phyloP scores from a whole-genome alignment of 2,888 invertebrate genomes.

The Leptopterna dolabrata region DNA sequence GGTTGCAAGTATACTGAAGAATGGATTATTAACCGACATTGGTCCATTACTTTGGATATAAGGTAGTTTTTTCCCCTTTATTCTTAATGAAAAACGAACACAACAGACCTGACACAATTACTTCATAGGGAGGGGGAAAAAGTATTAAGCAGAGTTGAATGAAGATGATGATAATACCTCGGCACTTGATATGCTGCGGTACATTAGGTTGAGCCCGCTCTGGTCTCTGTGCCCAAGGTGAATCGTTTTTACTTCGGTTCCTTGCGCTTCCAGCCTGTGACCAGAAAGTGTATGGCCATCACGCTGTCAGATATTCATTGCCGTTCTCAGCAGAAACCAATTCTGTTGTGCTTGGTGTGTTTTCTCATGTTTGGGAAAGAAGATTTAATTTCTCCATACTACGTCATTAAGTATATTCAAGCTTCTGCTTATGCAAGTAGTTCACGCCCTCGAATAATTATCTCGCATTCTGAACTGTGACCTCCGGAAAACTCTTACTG shows the following conservation, averaged over 20 bases:
- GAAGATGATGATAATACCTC: slow-evolving; percentile 40
- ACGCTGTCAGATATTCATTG: too few relatives aligned
- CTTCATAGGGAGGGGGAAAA: not conserved
- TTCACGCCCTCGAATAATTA: too few relatives aligned
- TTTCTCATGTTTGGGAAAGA: too few relatives aligned
- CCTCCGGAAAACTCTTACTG: too few relatives aligned
- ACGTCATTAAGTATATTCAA: too few relatives aligned
- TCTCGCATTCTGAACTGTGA: too few relatives aligned
- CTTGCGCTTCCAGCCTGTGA: not conserved
- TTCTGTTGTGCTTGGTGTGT: too few relatives aligned
- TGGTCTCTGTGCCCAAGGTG: slow-evolving; percentile 21
- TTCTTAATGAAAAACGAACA: slow-evolving; percentile 5
- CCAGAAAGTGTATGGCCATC: not conserved
- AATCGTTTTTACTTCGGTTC: slow-evolving; percentile 19
- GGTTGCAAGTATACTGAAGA: slow-evolving; percentile 44
- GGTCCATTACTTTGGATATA: slow-evolving; percentile 39
- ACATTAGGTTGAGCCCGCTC: slow-evolving; percentile 36
- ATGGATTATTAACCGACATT: slow-evolving; percentile 35
- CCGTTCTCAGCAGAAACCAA: too few relatives aligned
- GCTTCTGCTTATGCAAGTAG: too few relatives aligned
- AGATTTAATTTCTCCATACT: too few relatives aligned
- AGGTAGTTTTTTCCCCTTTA: not conserved
- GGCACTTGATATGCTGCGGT: slow-evolving; percentile 34
- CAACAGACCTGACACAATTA: not conserved
- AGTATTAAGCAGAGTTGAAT: not conserved